A percentile compares a stretch with the other conserved stretches of the same genome.
phyloP scores from a whole-genome alignment of 2,797 vertebrate genomes.

The Nannoperca obscura region DNA sequence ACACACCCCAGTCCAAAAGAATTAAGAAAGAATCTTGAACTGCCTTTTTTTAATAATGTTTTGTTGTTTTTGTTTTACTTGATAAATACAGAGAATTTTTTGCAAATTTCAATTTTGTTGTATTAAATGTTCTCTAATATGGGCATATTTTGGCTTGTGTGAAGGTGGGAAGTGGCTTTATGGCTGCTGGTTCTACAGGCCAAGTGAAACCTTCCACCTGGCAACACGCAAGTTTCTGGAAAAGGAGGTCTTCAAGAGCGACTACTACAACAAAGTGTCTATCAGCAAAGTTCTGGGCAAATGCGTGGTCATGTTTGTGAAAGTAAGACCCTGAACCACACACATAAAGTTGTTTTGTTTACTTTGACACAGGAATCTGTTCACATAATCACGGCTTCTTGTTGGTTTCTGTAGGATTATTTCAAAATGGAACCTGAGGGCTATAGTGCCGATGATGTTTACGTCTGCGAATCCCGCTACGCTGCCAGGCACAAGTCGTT shows the following conservation, averaged over 20 bases:
- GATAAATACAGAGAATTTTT: neutral
- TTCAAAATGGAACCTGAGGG: slow-evolving; percentile 96
- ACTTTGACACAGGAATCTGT: neutral
- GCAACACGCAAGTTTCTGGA: slow-evolving; percentile 98
- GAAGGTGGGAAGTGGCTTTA: slow-evolving; percentile 96
- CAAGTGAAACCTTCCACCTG: slow-evolving; percentile 97
- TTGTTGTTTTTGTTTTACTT: neutral
- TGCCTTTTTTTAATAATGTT: neutral
- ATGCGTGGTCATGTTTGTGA: slow-evolving; percentile 98
- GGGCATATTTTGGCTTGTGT: slow-evolving; percentile 11
- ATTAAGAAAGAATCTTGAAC: neutral
- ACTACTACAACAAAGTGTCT: slow-evolving; percentile 94
- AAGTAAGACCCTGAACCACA: slow-evolving; percentile 82
- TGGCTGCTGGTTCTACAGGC: slow-evolving; percentile 98
- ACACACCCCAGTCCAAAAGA: neutral
- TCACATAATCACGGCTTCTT: neutral
- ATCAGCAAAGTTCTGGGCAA: slow-evolving; percentile 96
- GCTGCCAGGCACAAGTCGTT: slow-evolving; percentile 93
- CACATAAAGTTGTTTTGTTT: neutral
- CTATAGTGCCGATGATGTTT: slow-evolving; percentile 93
- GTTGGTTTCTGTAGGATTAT: slow-evolving; percentile 89
- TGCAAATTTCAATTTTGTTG: neutral
- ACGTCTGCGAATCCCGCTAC: slow-evolving; percentile 96
- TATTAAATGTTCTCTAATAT: neutral
- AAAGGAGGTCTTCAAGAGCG: slow-evolving; percentile 98